These are phyloP conservation scores for Pseudochromis fuscus DNA, from an alignment of 2,797 vertebrate species.

Conservation along the genomic window DNA sequence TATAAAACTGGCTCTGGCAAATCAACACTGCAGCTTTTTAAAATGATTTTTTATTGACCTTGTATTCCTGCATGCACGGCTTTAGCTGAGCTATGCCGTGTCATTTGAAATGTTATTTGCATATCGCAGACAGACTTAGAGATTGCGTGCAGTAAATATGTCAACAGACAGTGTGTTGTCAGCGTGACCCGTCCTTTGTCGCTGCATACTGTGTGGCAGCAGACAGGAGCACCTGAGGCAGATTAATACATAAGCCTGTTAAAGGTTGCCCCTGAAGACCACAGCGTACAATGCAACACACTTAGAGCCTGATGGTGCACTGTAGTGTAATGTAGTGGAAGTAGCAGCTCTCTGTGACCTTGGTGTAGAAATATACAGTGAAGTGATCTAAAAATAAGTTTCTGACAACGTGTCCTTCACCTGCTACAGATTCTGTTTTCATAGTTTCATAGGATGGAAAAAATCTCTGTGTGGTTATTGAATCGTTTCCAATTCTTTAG, in stretches of 20 bases:
- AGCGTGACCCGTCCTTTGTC: constrained; percentile 13
- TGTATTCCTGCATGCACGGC: not conserved
- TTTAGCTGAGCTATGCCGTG: not conserved
- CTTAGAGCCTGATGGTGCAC: not conserved
- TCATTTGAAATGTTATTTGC: not conserved
- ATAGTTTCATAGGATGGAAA: no score
- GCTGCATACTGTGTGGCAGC: not conserved
- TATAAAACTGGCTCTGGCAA: no score
- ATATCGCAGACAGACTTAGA: not conserved
- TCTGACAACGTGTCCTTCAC: not conserved
- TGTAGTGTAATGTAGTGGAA: no score
- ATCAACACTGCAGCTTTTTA: not conserved
- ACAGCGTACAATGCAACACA: not conserved
- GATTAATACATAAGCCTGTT: constrained; percentile 63
- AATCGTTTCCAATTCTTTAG: not conserved
- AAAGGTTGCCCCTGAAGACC: constrained; percentile 36
- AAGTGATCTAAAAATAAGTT: not conserved
- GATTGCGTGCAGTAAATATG: constrained; percentile 11
- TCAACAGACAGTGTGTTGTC: not conserved
- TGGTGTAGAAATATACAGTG: not conserved
- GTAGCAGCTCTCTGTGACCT: not conserved
- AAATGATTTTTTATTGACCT: not conserved
- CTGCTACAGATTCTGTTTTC: no score
- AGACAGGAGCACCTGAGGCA: constrained; percentile 41
- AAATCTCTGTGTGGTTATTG: no score